Percentiles rank a stretch among this genome's conserved stretches.
Conservation (phyloP, 37 sponge, comb jelly and placozoan species). For the Crambe crambe region DNA sequence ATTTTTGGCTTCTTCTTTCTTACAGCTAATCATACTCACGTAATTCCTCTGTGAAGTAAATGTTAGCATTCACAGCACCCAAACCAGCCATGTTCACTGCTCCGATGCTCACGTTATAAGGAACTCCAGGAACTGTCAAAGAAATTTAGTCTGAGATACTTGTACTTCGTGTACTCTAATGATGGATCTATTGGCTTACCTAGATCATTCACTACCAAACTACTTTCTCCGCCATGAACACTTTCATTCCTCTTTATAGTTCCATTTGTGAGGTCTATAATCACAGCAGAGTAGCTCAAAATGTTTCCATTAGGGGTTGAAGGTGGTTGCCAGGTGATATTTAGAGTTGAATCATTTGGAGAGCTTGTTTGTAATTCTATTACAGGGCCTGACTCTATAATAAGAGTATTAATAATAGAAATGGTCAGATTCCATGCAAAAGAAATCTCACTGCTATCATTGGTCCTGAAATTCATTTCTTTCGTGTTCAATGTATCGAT, state of each 20-base stretch:
- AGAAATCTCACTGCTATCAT: not conserved
- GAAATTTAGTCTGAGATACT: too few relatives aligned
- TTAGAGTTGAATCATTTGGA: not conserved
- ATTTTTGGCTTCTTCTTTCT: not conserved
- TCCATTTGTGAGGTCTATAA: not conserved
- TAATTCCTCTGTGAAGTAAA: not conserved
- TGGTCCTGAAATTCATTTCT: not conserved
- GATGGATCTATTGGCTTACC: not conserved
- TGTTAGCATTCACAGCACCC: not conserved
- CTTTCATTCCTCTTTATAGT: not conserved
- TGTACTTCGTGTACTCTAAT: too few relatives aligned
- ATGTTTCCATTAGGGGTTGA: conserved; percentile 60
- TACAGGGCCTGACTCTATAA: not conserved
- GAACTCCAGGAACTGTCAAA: conserved; percentile 1
- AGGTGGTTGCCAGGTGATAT: conserved; percentile 61
- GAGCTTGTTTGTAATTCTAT: not conserved
- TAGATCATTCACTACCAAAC: not conserved
- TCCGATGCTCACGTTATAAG: not conserved
- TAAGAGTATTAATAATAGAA: not conserved
- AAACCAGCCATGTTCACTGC: not conserved
- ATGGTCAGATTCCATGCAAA: not conserved
- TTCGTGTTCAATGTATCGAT: not conserved
- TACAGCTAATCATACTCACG: not conserved
- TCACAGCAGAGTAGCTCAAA: conserved; percentile 30
- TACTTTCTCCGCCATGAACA: not conserved